Conservation (phyloP, 1,140 invertebrate genomes). For the Drosophila novamexicana region DNA sequence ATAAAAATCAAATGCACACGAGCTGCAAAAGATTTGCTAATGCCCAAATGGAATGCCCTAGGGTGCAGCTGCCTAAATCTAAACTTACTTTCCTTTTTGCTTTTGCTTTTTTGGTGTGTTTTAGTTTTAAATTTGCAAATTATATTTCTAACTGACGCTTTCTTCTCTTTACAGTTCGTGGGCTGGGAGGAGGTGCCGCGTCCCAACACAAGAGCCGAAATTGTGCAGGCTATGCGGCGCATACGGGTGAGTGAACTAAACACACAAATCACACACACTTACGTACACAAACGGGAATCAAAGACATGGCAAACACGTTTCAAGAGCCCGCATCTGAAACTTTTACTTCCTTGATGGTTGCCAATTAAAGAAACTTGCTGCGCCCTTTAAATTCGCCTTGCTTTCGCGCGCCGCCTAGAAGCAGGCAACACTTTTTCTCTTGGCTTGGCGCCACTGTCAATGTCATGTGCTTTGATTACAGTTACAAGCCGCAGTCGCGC, state of each 20-base stretch:
- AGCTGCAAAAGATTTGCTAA: constrained; percentile 20
- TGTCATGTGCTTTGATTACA: constrained; percentile 74
- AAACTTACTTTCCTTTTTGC: constrained; percentile 43
- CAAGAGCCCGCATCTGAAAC: constrained; percentile 25
- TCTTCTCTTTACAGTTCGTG: constrained; percentile 93
- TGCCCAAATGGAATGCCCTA: background rate
- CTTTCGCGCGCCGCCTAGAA: constrained; percentile 30
- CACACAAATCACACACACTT: constrained; percentile 7
- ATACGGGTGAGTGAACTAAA: constrained; percentile 92
- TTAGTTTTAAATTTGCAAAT: background rate
- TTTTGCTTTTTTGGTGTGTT: background rate
- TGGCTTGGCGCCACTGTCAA: constrained; percentile 24
- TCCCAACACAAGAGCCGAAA: constrained; percentile 97
- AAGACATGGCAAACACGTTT: constrained; percentile 44
- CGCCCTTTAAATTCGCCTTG: constrained; percentile 48
- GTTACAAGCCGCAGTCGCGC: constrained; percentile 35
- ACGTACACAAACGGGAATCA: constrained; percentile 42
- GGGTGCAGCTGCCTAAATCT: constrained; percentile 18
- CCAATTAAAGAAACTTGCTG: constrained; percentile 64
- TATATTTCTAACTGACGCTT: constrained; percentile 8
- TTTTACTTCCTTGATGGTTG: background rate
- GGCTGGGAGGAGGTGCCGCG: constrained; percentile 98
- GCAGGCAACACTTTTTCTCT: constrained; percentile 58
- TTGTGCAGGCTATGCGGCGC: constrained; percentile 98
- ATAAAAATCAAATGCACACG: constrained; percentile 39